phyloP scores from a whole-genome alignment of 2,888 invertebrate genomes.

The Lochmaea crataegi region DNA sequence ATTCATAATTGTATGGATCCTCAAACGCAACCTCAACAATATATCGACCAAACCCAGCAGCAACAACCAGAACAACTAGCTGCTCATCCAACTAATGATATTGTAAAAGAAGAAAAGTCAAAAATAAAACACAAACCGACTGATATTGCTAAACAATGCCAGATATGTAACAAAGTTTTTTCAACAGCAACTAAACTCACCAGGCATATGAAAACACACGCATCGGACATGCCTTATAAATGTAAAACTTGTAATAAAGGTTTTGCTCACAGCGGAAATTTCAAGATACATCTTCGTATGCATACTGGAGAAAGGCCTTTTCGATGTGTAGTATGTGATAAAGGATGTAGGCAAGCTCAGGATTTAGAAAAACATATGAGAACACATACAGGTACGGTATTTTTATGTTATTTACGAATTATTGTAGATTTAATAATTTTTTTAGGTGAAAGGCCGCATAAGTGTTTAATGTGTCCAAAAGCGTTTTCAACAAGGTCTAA shows the following conservation, averaged over 20 bases:
- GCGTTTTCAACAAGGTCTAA: constrained; percentile 67
- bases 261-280: constrained; percentile 65
- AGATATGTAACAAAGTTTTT: constrained; percentile 59
- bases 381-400: constrained; percentile 63
- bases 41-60: constrained; percentile 43
- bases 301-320: constrained; percentile 65
- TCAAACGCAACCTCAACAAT: constrained; percentile 43
- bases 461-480: constrained; percentile 64
- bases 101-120: constrained; percentile 40
- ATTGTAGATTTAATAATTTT: constrained; percentile 16
- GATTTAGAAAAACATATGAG: constrained; percentile 66
- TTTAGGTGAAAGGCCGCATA: constrained; percentile 65
- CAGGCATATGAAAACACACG: constrained; percentile 65
- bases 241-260: constrained; percentile 64
- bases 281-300: constrained; percentile 64
- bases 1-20: constrained; percentile 12
- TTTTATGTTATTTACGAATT: neutral
- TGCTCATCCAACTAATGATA: constrained; percentile 34
- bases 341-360: constrained; percentile 65
- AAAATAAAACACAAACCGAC: constrained; percentile 40
- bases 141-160: constrained; percentile 59
- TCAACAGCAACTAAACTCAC: constrained; percentile 18
- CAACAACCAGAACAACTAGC: constrained; percentile 31
- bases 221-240: constrained; percentile 63
- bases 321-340: constrained; percentile 64